Evolutionary conservation across 2,888 invertebrate species (phyloP).

Genomic region (Eupithecia tripunctaria): DNA sequence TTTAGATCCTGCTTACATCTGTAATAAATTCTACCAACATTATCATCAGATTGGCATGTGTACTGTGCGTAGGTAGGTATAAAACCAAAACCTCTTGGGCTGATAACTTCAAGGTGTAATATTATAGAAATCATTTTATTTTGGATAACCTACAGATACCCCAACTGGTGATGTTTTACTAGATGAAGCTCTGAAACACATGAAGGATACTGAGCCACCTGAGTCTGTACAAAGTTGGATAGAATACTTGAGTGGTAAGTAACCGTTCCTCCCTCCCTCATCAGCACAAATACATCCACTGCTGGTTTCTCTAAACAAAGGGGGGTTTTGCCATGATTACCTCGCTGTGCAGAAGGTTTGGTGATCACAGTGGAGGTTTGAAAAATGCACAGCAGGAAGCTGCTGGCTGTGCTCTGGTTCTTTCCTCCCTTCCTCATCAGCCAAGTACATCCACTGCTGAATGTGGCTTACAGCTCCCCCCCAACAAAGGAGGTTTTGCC

Average conservation of each 20-base stretch:
- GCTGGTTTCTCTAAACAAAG: neutral
- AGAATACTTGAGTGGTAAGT: conserved; percentile 98
- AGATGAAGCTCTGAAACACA: conserved; percentile 97
- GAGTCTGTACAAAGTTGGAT: conserved; percentile 99
- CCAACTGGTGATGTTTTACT: conserved; percentile 98
- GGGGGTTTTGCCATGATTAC: neutral
- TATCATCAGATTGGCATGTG: neutral
- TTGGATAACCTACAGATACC: conserved; percentile 85
- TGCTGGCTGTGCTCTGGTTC: neutral
- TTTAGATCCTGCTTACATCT: too few species aligned
- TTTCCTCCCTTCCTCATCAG: too few species aligned
- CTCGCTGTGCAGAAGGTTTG: neutral
- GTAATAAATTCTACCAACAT: too few species aligned
- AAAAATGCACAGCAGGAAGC: neutral
- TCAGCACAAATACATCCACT: neutral
- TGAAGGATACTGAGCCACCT: conserved; percentile 98
- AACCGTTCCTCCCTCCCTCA: neutral
- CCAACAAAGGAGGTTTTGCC: neutral
- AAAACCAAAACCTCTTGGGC: neutral
- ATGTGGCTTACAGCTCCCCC: too few species aligned
- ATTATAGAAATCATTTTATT: neutral
- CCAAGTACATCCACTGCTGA: neutral
- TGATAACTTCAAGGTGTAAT: neutral
- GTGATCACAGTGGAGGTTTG: neutral
- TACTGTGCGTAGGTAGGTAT: too few species aligned